Base-by-base conservation (phyloP, 2,113 vertebrate genomes). In the Lophura nycthemera region DNA sequence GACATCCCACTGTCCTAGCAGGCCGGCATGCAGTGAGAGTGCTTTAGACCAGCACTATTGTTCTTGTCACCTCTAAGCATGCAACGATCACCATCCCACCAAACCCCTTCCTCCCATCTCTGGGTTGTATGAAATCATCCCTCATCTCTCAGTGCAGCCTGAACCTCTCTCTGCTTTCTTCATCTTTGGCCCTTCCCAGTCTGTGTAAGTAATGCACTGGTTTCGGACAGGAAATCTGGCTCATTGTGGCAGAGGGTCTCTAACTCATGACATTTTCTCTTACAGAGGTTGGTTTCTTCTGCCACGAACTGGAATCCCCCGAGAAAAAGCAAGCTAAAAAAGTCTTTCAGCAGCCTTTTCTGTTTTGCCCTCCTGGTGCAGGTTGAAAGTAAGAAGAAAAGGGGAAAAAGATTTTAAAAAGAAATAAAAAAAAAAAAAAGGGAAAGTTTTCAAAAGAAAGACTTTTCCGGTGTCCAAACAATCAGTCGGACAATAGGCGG, bases 341-440 rank as follows among this genome's bases (percentile, higher is more conserved):
- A 3, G 6, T 22, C 90, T 95, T 92, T 90, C 88, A 86, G 93
- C 91, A 75, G 76, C 73, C 63, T 90, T 84, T 88, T 97, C 80
- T 94, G 18, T 94, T 94, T 95, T 93, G 83, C 85, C 91, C 88
- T 90, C 79, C 93, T 45, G 76, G 80, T 78, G 85, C 57, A 71
- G 11, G 63, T 30, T 81, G 34, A 91, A 94, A 96, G 90, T 54
- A 65, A 76, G 66, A 95, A 94, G 83, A 84, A 95, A 94, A 72
- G 18, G 6, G 14, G 25, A 6, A 4, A 18, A 60, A 83, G 47
- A 83, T 90, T 69, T 21, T 56, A 74, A 69, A 77, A 54, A 54
- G 25, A 27, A 66, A 47, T 67, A 50, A 50, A 42, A 57, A 42
- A 21, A 64, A 34, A 12, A 13, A 48, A 73, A 47, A 29, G 8